Evolutionary conservation across 2,797 vertebrate species (phyloP).

Genomic region (Nannoperca australis): DNA sequence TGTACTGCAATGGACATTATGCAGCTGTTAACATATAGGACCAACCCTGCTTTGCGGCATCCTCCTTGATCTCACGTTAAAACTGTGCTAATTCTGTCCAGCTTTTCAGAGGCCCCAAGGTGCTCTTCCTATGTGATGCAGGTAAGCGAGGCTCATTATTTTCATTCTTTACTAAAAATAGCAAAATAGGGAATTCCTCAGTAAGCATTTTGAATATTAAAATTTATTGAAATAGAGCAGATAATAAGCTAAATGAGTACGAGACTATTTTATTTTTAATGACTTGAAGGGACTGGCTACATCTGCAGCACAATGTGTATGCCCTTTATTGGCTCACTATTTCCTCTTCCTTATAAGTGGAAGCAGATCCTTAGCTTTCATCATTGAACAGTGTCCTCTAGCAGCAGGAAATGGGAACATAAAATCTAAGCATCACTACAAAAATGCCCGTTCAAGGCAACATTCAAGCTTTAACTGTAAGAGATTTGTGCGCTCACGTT

Average conservation of each 20-base stretch:
- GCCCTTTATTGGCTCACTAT: not conserved
- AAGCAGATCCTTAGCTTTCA: not conserved
- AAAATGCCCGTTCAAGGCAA: no score
- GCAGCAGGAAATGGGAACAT: not conserved
- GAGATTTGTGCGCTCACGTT: not conserved
- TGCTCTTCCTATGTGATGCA: not conserved
- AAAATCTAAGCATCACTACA: no score
- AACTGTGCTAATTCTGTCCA: not conserved
- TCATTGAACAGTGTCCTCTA: not conserved
- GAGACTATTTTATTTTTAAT: not conserved
- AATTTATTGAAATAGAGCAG: not conserved
- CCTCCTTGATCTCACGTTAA: not conserved
- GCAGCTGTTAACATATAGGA: conserved; percentile 44
- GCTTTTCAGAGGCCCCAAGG: not conserved
- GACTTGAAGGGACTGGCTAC: not conserved
- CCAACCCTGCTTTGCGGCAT: not conserved
- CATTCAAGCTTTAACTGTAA: no score
- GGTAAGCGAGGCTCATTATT: conserved; percentile 10
- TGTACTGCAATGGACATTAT: conserved; percentile 37
- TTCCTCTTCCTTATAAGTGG: not conserved
- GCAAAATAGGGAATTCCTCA: not conserved
- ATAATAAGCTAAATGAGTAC: not conserved
- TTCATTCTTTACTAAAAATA: not conserved
- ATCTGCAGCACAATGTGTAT: not conserved
- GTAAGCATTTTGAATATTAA: not conserved